Evolutionary conservation across 2,888 invertebrate genomes (phyloP), one percentile per base, ranked within the genome.

Genomic region (Xanthia icteritia): DNA sequence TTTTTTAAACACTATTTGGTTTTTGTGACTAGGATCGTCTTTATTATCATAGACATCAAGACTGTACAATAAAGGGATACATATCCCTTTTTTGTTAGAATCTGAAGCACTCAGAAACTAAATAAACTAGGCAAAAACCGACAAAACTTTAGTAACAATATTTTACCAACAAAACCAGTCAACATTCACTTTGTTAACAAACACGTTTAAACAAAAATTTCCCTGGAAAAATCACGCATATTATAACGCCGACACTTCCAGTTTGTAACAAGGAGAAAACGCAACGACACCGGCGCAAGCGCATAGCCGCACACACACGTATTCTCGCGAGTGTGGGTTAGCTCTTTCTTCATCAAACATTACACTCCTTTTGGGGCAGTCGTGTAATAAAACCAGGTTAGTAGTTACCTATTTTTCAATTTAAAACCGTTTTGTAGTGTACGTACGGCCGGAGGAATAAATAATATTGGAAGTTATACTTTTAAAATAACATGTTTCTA

Each of bases 191-290:
- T 45, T 31, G 23, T 27, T 27, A 61, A 11, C 15, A 9, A 60
- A 72, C 65, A 31, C n/a, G 31, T 48, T 60, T 39, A 17, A 58
- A 70, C 64, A 68, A 60, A 45, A 45, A 67, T 75, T 77, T 76
- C 80, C 68, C 66, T 71, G 69, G 72, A 79, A 85, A 79, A 77
- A 82, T 83, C 68, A 79, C 76, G 51, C 73, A 79, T 76, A 74
- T 81, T 80, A 79, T 78, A 76, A 69, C 77, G 78, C 67, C 67
- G 60, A 74, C 64, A 81, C 78, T 84, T 88, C 87, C 83, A 90
- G 89, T 88, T 88, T 83, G 76, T 77, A 73, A 81, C 69, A 79
- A 76, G 71, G 60, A 76, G 91, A 91, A 90, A 91, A 89, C 89
- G 78, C 69, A 73, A 80, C 85, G 81, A 83, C 71, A 71, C 58